phyloP scores from a whole-genome alignment of 2,888 invertebrate species.

The Cosmia pyralina region DNA sequence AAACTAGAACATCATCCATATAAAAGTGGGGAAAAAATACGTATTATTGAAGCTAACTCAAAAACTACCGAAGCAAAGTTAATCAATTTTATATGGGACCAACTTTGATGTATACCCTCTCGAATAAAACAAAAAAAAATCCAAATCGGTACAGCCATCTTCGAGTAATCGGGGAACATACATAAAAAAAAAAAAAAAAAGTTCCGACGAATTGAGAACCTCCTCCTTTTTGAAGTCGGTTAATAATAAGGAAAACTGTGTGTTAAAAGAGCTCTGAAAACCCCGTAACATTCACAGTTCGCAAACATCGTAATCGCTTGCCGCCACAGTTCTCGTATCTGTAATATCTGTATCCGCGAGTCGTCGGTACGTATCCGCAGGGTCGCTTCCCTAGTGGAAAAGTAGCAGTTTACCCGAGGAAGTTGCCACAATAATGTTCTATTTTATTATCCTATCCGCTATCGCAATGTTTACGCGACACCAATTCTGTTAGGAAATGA shows the following conservation, averaged over 20 bases:
- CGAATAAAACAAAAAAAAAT: too few relatives aligned
- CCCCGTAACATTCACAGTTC: constrained; percentile 17
- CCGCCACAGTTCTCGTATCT: constrained; percentile 46
- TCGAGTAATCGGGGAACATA: too few relatives aligned
- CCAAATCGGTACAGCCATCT: too few relatives aligned
- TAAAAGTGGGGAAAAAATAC: too few relatives aligned
- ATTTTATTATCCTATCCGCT: constrained; percentile 61
- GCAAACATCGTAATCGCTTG: constrained; percentile 30
- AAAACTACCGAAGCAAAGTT: too few relatives aligned
- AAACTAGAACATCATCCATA: too few relatives aligned
- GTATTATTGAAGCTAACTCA: too few relatives aligned
- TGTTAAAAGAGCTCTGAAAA: constrained; percentile 22
- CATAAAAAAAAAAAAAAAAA: too few relatives aligned
- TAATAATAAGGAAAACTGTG: constrained; percentile 17
- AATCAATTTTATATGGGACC: too few relatives aligned
- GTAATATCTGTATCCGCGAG: constrained; percentile 27
- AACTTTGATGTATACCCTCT: too few relatives aligned
- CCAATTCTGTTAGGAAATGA: constrained; percentile 52
- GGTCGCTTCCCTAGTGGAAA: constrained; percentile 60
- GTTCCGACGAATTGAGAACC: too few relatives aligned
- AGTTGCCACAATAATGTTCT: constrained; percentile 57
- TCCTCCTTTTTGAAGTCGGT: too few relatives aligned
- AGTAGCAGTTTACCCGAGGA: constrained; percentile 58
- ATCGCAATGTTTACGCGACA: constrained; percentile 59
- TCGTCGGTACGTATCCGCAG: constrained; percentile 30